A percentile compares a stretch with the other conserved stretches of the same genome.
These are phyloP conservation scores for Phortica okadai DNA, from an alignment of 2,888 invertebrate genomes.

Conservation along the genomic window DNA sequence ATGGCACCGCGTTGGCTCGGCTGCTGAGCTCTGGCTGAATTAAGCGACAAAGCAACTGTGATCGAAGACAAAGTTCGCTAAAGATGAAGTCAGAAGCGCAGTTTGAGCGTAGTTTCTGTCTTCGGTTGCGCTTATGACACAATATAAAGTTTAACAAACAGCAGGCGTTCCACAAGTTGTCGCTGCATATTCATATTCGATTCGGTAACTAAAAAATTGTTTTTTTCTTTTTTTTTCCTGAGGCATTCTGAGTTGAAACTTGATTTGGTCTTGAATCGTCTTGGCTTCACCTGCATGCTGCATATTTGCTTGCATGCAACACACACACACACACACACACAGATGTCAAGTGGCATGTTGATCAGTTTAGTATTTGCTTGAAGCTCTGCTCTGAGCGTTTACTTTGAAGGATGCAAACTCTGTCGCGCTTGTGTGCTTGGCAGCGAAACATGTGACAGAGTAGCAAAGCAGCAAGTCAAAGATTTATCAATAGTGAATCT, in stretches of 20 bases:
- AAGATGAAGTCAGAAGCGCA: not conserved
- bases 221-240: too few relatives aligned
- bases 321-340: not conserved
- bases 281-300: not conserved
- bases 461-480: conserved; percentile 35
- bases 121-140: not conserved
- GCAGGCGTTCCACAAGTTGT: conserved; percentile 35
- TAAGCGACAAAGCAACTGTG: not conserved
- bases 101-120: not conserved
- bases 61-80: not conserved
- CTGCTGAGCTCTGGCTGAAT: too few relatives aligned
- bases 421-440: not conserved
- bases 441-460: not conserved
- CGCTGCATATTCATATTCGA: conserved; percentile 36
- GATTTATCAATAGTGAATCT: conserved; percentile 75
- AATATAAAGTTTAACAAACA: conserved; percentile 13
- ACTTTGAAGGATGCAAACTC: not conserved
- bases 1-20: too few relatives aligned
- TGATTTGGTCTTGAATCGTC: not conserved
- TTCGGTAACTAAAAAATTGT: not conserved
- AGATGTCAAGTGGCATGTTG: not conserved
- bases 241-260: not conserved
- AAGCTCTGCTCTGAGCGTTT: not conserved
- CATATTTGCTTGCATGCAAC: not conserved
- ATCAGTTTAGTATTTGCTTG: not conserved